Evolutionary conservation across 92 coral and sea anemone species (phyloP).

Genomic region (Palythoa caribaeorum): DNA sequence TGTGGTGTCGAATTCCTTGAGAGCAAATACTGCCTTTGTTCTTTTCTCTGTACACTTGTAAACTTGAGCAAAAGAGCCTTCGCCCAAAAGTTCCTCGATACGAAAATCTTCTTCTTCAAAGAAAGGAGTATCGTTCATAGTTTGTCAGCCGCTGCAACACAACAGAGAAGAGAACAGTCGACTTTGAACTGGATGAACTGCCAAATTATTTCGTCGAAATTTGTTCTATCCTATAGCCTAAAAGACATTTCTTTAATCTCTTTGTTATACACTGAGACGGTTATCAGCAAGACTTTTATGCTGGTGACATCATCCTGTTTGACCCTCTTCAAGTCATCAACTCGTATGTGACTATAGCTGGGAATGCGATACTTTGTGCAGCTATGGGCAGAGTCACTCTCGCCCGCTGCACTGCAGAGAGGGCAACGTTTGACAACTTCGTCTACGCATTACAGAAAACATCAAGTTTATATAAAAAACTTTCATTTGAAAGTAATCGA

Average conservation of each 20-base stretch:
- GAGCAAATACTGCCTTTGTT: conserved; percentile 64
- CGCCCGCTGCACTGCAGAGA: neutral
- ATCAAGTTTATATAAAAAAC: neutral
- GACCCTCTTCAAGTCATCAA: neutral
- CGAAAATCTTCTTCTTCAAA: conserved; percentile 61
- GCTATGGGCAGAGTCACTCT: neutral
- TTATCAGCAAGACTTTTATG: conserved; percentile 25
- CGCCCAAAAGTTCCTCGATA: conserved; percentile 73
- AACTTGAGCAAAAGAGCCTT: conserved; percentile 85
- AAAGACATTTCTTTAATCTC: conserved; percentile 4
- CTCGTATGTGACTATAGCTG: neutral
- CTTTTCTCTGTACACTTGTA: conserved; percentile 71
- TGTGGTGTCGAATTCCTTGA: conserved; percentile 66
- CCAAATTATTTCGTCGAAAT: neutral
- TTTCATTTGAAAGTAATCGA: neutral
- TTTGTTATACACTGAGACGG: conserved; percentile 13
- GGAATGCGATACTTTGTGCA: neutral
- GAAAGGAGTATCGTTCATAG: conserved; percentile 23
- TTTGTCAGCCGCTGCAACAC: conserved; percentile 5
- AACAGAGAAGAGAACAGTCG: neutral
- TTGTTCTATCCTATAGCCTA: neutral
- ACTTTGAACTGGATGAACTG: neutral
- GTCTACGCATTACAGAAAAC: neutral
- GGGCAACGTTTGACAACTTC: neutral
- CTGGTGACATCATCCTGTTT: conserved; percentile 37